Evolutionary conservation across 2,888 invertebrate species (phyloP), one percentile per base, ranked within the genome.

Genomic region (Leucophora obtusa): DNA sequence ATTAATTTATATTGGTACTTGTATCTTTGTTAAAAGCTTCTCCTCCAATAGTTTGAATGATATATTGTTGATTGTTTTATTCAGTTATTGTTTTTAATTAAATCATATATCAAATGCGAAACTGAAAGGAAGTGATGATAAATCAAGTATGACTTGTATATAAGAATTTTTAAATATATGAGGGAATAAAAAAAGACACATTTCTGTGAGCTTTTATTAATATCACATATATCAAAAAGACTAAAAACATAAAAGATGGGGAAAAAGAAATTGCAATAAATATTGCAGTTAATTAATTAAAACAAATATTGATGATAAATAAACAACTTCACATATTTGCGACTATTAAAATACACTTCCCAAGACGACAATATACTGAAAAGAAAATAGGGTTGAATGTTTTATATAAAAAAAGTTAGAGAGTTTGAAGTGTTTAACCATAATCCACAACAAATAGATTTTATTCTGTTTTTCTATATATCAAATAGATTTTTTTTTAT

Each of bases 221-320:
- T 53, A 59, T 79, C 58, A 51, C 71, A 75, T 63, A 68, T 15
- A 63, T 63, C 63, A 11, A n/a, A 28, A 9, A 54, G 24, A 28
- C 56, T 28, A 58, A 33, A 50, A 53, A 18, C 60, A 24, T n/a
- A 33, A 24, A 15, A 51, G 35, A 18, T 17, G 10, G 35, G n/a
- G 17, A 68, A 28, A 28, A 38, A 63, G 56, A 70, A 43, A 71
- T n/a, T 63, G 74, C 71, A 71, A 77, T 83, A 82, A 82, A 82
- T 83, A 83, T 83, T 79, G 69, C 63, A 78, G 81, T 82, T 83
- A 81, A 82, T 82, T 83, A 83, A 83, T 79, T 82, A 71, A 80
- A 75, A 56, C 24, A 54, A 11, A 15, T 33, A 47, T 58, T 43
- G 28, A n/a, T 47, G 10, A 60, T 59, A 59, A 14, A 18, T 14